Evolutionary conservation across 2,888 invertebrate species (phyloP).

Genomic region (Cheilosia scutellata): DNA sequence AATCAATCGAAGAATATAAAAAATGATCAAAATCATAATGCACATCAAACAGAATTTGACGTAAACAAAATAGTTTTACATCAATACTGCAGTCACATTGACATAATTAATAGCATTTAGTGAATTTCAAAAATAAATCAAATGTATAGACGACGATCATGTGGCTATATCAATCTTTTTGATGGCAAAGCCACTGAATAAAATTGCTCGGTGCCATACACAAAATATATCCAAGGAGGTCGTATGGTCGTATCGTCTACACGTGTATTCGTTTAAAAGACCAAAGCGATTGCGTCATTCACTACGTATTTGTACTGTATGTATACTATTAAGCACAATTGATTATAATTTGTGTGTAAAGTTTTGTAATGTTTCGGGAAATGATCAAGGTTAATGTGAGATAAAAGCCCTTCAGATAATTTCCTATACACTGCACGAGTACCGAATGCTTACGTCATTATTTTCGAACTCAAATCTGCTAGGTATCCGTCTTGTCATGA

Average conservation of each 20-base stretch:
- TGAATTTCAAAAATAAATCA: slow-evolving; percentile 10
- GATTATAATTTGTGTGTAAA: not conserved
- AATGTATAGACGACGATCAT: slow-evolving; percentile 3
- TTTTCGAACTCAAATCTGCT: not conserved
- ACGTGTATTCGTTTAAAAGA: slow-evolving; percentile 2
- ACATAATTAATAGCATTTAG: not conserved
- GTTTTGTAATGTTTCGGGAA: not conserved
- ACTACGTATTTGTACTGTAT: not conserved
- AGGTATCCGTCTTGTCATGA: not conserved
- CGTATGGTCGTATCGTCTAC: slow-evolving; percentile 8
- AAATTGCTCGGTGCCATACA: not conserved
- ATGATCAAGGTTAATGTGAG: slow-evolving; percentile 6
- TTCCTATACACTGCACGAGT: not conserved
- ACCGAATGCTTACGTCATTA: not conserved
- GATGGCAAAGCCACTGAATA: not conserved
- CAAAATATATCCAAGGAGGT: slow-evolving; percentile 16
- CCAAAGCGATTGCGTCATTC: slow-evolving; percentile 10
- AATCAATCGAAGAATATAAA: no score
- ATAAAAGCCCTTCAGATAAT: not conserved
- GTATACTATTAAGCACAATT: not conserved
- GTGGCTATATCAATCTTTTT: not conserved
- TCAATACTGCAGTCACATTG: not conserved
- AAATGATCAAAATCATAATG: no score
- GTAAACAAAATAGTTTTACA: not conserved
- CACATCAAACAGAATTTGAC: no score